A percentile compares a stretch with the other conserved stretches of the same genome.
Conservation (phyloP, 2,888 invertebrate genomes). For the Nudaria mundana region DNA sequence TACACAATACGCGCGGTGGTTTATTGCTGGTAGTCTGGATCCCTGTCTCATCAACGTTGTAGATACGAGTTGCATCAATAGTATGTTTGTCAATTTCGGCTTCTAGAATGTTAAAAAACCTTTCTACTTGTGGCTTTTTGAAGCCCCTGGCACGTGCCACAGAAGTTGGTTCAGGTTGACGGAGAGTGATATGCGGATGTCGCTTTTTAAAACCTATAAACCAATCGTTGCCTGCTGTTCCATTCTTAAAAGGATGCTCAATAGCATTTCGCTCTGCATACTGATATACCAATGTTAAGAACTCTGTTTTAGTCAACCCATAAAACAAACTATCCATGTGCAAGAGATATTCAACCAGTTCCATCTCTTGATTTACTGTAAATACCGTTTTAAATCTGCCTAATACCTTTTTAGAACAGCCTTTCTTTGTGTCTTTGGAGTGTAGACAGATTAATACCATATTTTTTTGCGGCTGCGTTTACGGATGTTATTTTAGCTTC, state of each 20-base stretch:
- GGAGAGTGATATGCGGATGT: background rate
- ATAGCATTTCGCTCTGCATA: constrained; percentile 8
- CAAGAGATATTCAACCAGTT: background rate
- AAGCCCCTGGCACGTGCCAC: background rate
- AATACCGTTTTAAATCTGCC: background rate
- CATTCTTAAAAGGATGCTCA: constrained; percentile 7
- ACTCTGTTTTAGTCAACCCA: background rate
- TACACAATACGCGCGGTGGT: background rate
- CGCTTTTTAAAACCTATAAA: background rate
- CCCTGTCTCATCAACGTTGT: background rate
- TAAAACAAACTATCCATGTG: constrained; percentile 2
- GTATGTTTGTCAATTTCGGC: background rate
- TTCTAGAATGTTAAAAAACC: background rate
- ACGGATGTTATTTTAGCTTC: background rate
- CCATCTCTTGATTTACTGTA: background rate
- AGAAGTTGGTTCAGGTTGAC: background rate
- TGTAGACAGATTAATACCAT: background rate
- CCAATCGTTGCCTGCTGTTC: constrained; percentile 11
- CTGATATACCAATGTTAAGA: constrained; percentile 7
- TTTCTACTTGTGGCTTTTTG: background rate
- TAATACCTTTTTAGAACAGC: background rate
- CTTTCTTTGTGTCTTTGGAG: background rate
- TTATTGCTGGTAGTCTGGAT: background rate
- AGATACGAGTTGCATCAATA: background rate
- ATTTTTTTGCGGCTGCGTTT: background rate